A percentile compares a stretch with the other conserved stretches of the same genome.
These are phyloP conservation scores for Colaptes auratus DNA, from an alignment of 2,113 vertebrate genomes.

Conservation along the genomic window DNA sequence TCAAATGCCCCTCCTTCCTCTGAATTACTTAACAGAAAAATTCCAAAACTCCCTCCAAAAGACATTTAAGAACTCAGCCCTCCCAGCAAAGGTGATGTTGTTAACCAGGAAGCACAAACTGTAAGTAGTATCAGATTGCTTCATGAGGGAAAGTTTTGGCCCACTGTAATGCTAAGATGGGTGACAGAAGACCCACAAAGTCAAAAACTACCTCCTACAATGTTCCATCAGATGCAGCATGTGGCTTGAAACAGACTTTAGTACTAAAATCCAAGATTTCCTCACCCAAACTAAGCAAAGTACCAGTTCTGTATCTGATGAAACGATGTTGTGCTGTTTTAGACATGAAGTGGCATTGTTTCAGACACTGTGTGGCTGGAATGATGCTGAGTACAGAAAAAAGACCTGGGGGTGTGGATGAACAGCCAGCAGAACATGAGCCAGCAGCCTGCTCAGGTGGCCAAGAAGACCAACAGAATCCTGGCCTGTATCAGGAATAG, in stretches of 20 bases:
- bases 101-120: not conserved
- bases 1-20: not conserved
- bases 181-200: not conserved
- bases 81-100: not conserved
- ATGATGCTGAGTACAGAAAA: too few relatives aligned
- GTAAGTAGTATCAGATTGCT: not conserved
- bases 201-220: not conserved
- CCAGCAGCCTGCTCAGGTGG: too few relatives aligned
- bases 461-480: too few relatives aligned
- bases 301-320: not conserved
- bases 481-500: too few relatives aligned
- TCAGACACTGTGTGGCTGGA: too few relatives aligned
- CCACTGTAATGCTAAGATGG: not conserved
- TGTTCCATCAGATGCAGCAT: not conserved
- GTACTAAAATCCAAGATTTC: not conserved
- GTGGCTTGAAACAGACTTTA: not conserved
- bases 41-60: not conserved
- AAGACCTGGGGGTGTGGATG: too few relatives aligned
- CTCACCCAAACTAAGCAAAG: not conserved
- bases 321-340: not conserved
- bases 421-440: too few relatives aligned
- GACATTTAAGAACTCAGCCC: not conserved
- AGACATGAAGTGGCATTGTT: not conserved
- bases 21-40: not conserved
- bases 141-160: not conserved